A percentile compares a stretch with the other conserved stretches of the same genome.
Evolutionary conservation across 2,113 vertebrate genomes (phyloP).

Genomic region (Gymnorhina tibicen): DNA sequence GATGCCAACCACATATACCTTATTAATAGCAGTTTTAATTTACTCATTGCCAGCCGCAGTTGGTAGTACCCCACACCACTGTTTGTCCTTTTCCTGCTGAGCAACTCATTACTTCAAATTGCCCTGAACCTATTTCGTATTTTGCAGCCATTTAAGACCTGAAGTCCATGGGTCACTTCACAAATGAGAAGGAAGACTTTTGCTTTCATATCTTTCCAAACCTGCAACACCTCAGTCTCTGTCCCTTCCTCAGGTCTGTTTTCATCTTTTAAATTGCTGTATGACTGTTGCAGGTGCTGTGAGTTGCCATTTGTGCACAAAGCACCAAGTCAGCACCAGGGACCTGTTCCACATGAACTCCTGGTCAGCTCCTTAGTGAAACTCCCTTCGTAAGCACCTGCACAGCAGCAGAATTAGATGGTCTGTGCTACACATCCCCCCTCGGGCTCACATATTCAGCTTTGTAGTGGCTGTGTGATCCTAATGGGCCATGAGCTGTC

Average conservation of each 20-base stretch:
- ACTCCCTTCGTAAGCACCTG: neutral
- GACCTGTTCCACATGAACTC: neutral
- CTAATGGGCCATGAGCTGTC: neutral
- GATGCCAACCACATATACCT: accelerated
- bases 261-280: neutral
- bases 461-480: neutral
- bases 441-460: neutral
- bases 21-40: neutral
- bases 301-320: neutral
- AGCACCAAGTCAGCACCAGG: neutral
- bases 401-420: neutral
- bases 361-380: neutral
- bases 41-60: neutral
- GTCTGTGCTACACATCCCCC: neutral
- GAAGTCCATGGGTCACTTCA: neutral
- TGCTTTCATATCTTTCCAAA: neutral
- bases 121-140: neutral
- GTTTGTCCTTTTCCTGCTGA: neutral
- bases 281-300: neutral
- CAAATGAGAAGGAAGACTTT: neutral
- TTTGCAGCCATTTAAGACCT: neutral
- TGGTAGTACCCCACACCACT: neutral
- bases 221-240: neutral
- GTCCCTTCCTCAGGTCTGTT: neutral
- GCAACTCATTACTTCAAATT: neutral